Base-by-base conservation (phyloP, 2,797 vertebrate genomes). In the Falco concolor region DNA sequence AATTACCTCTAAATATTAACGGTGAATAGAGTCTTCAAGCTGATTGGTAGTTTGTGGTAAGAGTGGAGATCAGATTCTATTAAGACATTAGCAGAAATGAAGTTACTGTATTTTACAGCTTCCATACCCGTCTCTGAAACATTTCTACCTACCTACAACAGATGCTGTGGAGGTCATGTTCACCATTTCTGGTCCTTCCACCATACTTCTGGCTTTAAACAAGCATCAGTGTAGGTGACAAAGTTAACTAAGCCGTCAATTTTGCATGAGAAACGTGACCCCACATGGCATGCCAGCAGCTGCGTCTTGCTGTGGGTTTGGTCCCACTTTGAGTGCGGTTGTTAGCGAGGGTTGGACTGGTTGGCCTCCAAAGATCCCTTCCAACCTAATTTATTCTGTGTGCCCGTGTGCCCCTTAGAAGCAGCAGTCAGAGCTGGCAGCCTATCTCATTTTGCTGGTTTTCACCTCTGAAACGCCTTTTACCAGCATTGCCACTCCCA, bases 1-100 rank as follows among this genome's bases (percentile, higher is more conserved):
- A 96, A 97, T 96, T 96, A 92, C 63, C 53, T 94, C 89, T 90
- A 81, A 90, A 81, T 86, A 77, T 90, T 94, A 94, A 96, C 94
- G 87, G 59, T 90, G 36, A 87, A 85, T 53, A 42, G 47, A 94
- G 86, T 68, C 65, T 87, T 92, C 86, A 93, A 92, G 84, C 52
- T 89, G 89, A 94, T 75, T 93, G 72, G 52, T 94, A 78, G 74
- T 86, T 87, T 73, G 70, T 38, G 57, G 63, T 69, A 81, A 69
- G 9, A 86, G 23, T 24, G 5, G 65, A 57, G 57, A 73, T 76
- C 70, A 90, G 70, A 82, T 50, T 57, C 23, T 42, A 27, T 67
- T 52, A 49, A 76, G 53, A 57, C 61, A 60, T 32, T 25, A 77
- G 79, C 49, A 84, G 40, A 89, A 85, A 74, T 13, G 22, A 92